A percentile compares a stretch with the other conserved stretches of the same genome.
phyloP scores from a whole-genome alignment of 2,888 invertebrate genomes.

The Salpingus planirostris region DNA sequence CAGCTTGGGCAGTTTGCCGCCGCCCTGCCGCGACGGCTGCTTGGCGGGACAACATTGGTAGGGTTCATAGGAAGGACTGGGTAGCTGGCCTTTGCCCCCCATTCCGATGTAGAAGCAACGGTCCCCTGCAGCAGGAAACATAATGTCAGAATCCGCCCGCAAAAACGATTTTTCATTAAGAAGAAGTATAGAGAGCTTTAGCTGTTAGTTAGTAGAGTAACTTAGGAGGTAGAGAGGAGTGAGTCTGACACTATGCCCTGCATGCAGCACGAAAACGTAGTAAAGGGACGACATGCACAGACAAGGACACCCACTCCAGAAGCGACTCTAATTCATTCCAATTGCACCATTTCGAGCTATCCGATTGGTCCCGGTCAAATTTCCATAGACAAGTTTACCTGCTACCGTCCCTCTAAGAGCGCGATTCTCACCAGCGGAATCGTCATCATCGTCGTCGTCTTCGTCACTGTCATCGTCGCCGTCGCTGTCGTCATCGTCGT shows the following conservation, averaged over 20 bases:
- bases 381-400: constrained; percentile 38
- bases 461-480: constrained; percentile 40
- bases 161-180: constrained; percentile 34
- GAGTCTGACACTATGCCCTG: constrained; percentile 44
- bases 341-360: constrained; percentile 24
- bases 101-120: constrained; percentile 95
- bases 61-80: constrained; percentile 70
- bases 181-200: constrained; percentile 25
- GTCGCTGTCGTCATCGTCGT: constrained; percentile 40
- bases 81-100: constrained; percentile 73
- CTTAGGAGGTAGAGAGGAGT: constrained; percentile 30
- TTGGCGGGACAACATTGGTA: constrained; percentile 89
- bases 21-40: constrained; percentile 47
- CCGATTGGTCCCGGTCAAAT: constrained; percentile 20
- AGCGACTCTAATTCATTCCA: no score
- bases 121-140: constrained; percentile 93
- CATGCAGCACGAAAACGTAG: constrained; percentile 32
- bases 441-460: constrained; percentile 43
- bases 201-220: constrained; percentile 34
- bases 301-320: constrained; percentile 35
- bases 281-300: constrained; percentile 35
- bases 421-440: constrained; percentile 41
- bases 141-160: constrained; percentile 57
- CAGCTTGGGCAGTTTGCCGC: constrained; percentile 20
- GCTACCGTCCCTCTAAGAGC: constrained; percentile 37